Base-by-base conservation (phyloP, 2,113 vertebrate species). In the Melanerpes aurifrons region DNA sequence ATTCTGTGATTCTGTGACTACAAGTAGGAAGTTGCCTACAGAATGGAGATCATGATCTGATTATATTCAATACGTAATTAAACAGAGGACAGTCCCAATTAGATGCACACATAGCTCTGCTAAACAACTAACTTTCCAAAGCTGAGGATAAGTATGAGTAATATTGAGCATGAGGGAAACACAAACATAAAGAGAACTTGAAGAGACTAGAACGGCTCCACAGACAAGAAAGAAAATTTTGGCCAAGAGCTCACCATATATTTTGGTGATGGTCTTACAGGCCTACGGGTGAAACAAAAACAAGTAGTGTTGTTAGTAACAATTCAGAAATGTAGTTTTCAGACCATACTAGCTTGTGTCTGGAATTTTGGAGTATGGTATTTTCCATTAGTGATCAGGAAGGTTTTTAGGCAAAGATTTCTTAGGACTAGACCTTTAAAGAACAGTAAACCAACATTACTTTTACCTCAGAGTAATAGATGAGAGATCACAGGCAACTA, bases 121-220 rank as follows among this genome's bases (percentile, higher is more conserved):
- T 82, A 89, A 92, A 87, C 29, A 87, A 50, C 14, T 62, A 12
- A 62, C 85, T 92, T 85, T 9, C 9, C 6, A 0, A 87, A 87
- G 58, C 16, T 9, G 4, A 72, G 63, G 25, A 7, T 63, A 73
- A 86, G 35, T 40, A 66, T 82, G 59, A 94, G 9, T 76, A 87
- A 92, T 73, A 79, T 10, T 59, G 82, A 93, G 45, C 62, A 84
- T 35, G 56, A 89, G 50, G 35, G 10, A 94, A 89, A 93, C 35
- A 25, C 12, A 91, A 91, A 92, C 56, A 82, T 62, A 84, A 91
- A 81, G 58, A 84, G 40, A 89, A 87, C 0, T 12, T 91, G 50
- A 90, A 84, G 22, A 45, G 40, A 40, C 87, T 85, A 45, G 66
- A 76, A 82, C 40, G 79, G 15, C 15, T 91, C 28, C 40, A 69